A percentile compares a stretch with the other conserved stretches of the same genome.
Conservation (phyloP, 2,797 vertebrate species). For the Psittacula echo region DNA sequence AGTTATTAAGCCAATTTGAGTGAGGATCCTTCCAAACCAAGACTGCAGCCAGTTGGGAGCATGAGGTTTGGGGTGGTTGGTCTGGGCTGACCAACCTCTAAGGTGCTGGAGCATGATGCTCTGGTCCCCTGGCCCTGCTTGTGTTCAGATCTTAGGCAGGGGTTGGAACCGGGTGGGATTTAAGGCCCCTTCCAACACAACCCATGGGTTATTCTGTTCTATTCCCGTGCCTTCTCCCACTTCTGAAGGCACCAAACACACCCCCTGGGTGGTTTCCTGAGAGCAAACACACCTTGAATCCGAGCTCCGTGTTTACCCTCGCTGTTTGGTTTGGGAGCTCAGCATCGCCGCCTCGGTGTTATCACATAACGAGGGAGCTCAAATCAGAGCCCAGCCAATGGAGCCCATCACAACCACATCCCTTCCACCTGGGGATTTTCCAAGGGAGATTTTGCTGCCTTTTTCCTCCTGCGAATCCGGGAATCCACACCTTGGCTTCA, state of each 20-base stretch:
- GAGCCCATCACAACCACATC: fast-evolving
- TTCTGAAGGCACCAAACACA: background rate
- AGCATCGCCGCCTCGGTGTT: background rate
- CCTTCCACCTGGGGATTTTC: background rate
- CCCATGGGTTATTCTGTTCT: background rate
- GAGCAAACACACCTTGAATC: background rate
- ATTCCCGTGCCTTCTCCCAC: fast-evolving
- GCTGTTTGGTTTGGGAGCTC: background rate
- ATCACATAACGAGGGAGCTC: fast-evolving
- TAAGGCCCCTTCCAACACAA: background rate
- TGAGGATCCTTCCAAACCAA: background rate
- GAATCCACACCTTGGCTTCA: background rate
- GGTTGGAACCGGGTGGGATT: background rate
- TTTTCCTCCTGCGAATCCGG: background rate
- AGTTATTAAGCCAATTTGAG: background rate
- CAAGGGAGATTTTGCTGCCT: background rate
- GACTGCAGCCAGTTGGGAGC: fast-evolving
- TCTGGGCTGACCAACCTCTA: fast-evolving
- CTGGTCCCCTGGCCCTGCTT: fast-evolving
- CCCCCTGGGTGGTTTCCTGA: background rate
- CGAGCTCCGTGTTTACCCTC: background rate
- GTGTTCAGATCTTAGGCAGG: background rate
- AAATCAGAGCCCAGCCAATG: fast-evolving
- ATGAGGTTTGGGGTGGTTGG: background rate
- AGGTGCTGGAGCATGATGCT: fast-evolving